Conservation (phyloP, 2,113 vertebrate genomes). For the Vicugna pacos region DNA sequence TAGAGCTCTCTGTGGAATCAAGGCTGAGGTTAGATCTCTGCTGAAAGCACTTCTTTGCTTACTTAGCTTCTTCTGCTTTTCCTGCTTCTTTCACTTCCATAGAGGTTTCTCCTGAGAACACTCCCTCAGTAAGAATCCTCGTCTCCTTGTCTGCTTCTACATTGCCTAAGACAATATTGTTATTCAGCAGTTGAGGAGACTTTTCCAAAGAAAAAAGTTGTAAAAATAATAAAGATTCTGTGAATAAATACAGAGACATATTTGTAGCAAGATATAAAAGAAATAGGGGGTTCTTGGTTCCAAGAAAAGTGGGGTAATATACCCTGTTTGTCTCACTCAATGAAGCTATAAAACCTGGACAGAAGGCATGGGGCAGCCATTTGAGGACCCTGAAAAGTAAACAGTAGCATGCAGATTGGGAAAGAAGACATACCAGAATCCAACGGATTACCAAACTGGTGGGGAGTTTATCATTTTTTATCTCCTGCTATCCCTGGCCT, state of each 20-base stretch:
- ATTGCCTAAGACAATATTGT: neutral
- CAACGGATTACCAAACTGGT: neutral
- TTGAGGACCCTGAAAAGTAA: slow-evolving; percentile 50
- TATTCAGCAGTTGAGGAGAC: neutral
- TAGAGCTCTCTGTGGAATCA: neutral
- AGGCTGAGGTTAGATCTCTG: neutral
- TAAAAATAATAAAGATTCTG: slow-evolving; percentile 49
- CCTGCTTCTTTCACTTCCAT: neutral
- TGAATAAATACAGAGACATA: neutral
- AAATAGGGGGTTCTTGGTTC: slow-evolving; percentile 13
- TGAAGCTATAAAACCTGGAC: slow-evolving; percentile 9
- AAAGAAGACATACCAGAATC: slow-evolving; percentile 25
- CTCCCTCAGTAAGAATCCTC: neutral
- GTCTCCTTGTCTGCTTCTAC: neutral
- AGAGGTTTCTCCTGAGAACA: slow-evolving; percentile 17
- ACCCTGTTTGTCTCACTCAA: neutral
- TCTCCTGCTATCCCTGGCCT: neutral
- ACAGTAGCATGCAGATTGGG: neutral
- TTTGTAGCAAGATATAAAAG: slow-evolving; percentile 27
- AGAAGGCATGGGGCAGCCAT: slow-evolving; percentile 14
- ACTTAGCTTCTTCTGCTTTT: slow-evolving; percentile 2
- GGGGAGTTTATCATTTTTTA: slow-evolving; percentile 12
- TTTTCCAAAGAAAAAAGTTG: slow-evolving; percentile 36
- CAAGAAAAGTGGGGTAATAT: slow-evolving; percentile 40
- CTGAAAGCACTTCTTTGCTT: neutral